A percentile compares a stretch with the other conserved stretches of the same genome.
Evolutionary conservation across 2,797 vertebrate species (phyloP).

Genomic region (Myotis pilosus): DNA sequence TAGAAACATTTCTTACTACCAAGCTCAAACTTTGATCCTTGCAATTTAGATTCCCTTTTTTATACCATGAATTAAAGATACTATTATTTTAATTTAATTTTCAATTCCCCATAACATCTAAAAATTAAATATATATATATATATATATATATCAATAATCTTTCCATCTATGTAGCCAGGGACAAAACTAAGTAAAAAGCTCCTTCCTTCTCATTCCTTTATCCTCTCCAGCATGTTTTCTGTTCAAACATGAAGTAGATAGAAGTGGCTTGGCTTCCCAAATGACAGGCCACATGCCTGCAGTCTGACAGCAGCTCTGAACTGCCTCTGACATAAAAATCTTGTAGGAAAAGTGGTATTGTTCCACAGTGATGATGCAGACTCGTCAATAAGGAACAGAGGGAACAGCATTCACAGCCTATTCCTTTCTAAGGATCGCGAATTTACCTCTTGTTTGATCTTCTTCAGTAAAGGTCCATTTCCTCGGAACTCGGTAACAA

Average conservation of each 20-base stretch:
- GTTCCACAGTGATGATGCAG: not conserved
- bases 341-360: not conserved
- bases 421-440: not conserved
- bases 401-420: no score
- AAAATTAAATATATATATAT: not conserved
- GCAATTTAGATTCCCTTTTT: not conserved
- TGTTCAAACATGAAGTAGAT: not conserved
- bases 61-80: not conserved
- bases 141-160: not conserved
- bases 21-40: not conserved
- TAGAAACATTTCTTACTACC: not conserved
- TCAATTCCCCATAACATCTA: not conserved
- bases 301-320: not conserved
- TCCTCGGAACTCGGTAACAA: slow-evolving; percentile 86
- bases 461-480: slow-evolving; percentile 94
- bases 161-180: not conserved
- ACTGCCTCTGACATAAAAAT: not conserved
- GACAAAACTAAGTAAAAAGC: not conserved
- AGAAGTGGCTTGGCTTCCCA: not conserved
- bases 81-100: slow-evolving; percentile 21
- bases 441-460: slow-evolving; percentile 97
- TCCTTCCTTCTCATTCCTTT: not conserved
- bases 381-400: not conserved
- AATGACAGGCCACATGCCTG: not conserved
- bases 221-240: not conserved